Evolutionary conservation across 2,888 invertebrate genomes (phyloP).

Genomic region (Lasioglossum villosulum): DNA sequence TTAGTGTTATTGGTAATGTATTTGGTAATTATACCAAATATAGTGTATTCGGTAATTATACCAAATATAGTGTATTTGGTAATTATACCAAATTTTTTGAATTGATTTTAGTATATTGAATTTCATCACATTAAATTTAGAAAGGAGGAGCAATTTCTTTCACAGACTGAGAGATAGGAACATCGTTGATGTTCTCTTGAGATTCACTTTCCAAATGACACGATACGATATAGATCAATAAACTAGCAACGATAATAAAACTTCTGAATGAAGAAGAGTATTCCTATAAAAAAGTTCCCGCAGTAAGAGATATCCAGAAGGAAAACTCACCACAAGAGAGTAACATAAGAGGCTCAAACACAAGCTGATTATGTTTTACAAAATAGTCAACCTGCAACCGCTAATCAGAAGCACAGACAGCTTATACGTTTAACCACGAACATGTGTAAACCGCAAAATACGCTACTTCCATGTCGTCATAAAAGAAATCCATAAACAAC

Average conservation of each 20-base stretch:
- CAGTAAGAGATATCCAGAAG: constrained; percentile 5
- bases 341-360: constrained; percentile 12
- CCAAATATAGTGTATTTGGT: no score
- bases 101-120: neutral
- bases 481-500: neutral
- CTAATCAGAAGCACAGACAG: constrained; percentile 11
- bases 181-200: neutral
- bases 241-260: neutral
- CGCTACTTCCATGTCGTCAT: neutral
- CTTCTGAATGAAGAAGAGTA: neutral
- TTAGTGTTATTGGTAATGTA: no score
- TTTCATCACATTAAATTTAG: neutral
- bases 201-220: neutral
- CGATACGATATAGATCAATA: neutral
- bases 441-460: constrained; percentile 9
- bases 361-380: constrained; percentile 9
- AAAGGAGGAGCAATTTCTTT: neutral
- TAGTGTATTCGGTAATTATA: no score
- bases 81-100: no score
- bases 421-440: constrained; percentile 5
- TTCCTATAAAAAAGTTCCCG: neutral
- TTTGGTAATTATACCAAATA: no score
- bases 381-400: constrained; percentile 1
- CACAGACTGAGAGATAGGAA: neutral
- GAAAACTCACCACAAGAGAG: constrained; percentile 9